Conservation (phyloP, 1,140 invertebrate species). For the Dolichoris vasculosae region DNA sequence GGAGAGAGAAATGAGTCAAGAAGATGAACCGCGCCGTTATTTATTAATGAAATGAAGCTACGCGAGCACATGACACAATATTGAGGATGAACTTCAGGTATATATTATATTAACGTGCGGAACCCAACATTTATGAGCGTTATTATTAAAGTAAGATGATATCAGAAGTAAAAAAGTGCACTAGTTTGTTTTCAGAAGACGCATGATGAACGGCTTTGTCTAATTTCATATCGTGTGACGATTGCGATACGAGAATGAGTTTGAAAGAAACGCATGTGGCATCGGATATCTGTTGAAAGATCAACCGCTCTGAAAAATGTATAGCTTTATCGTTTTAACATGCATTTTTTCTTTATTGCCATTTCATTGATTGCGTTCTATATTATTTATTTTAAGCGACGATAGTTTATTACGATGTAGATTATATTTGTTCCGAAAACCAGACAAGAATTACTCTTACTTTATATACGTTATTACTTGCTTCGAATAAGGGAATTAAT, state of each 20-base stretch:
- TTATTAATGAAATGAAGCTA: constrained; percentile 48
- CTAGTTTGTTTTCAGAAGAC: background rate
- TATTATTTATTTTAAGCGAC: background rate
- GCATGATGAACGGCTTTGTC: background rate
- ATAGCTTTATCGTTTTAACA: background rate
- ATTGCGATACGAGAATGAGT: background rate
- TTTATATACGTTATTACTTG: background rate
- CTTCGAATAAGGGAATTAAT: too few species aligned
- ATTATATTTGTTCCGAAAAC: background rate
- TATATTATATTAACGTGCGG: background rate
- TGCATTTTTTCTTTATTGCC: background rate
- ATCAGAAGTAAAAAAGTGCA: constrained; percentile 5
- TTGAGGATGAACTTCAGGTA: background rate
- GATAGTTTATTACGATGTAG: background rate
- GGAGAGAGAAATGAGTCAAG: constrained; percentile 6
- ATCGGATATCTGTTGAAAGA: background rate
- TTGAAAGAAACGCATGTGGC: background rate
- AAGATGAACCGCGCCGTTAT: constrained; percentile 43
- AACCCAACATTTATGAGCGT: constrained; percentile 23
- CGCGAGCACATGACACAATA: constrained; percentile 28
- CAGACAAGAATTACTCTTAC: background rate
- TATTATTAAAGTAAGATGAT: constrained; percentile 39
- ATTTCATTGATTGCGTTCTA: background rate
- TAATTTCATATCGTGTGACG: constrained; percentile 2
- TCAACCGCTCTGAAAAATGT: background rate